These are phyloP conservation scores for Sebastes paucispinis DNA, from an alignment of 2,797 vertebrate genomes.

Conservation along the genomic window DNA sequence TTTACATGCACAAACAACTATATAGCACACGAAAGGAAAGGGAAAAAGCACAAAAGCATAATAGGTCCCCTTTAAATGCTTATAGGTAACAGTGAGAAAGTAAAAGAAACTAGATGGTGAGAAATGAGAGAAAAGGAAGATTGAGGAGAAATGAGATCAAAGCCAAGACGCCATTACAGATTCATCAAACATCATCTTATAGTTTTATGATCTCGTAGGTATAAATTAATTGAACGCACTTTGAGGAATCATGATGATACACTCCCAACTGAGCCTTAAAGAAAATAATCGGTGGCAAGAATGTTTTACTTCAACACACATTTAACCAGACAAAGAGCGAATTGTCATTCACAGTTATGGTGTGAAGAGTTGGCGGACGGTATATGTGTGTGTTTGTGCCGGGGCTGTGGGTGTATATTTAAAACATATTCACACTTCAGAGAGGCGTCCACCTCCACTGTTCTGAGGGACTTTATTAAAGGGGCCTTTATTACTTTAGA, in stretches of 20 bases:
- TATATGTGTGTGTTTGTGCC: neutral
- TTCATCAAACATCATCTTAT: slow-evolving; percentile 2
- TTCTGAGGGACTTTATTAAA: neutral
- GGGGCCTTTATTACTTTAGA: neutral
- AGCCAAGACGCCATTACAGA: neutral
- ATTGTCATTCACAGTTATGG: neutral
- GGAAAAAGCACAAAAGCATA: too few species aligned
- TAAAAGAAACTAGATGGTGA: neutral
- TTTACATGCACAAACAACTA: too few species aligned
- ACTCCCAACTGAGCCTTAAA: neutral
- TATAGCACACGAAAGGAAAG: too few species aligned
- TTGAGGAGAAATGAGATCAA: neutral
- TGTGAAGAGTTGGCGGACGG: slow-evolving; percentile 1
- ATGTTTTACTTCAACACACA: neutral
- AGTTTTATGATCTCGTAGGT: neutral
- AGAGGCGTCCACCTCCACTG: neutral
- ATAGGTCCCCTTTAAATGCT: neutral
- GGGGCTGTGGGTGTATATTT: neutral
- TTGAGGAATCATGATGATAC: neutral
- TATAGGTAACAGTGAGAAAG: neutral
- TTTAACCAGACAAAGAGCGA: slow-evolving; percentile 13
- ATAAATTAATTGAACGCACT: neutral
- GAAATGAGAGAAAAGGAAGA: neutral
- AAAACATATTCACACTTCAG: slow-evolving; percentile 18
- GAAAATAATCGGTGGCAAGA: neutral